Evolutionary conservation across 2,797 vertebrate genomes (phyloP), one percentile per base, ranked within the genome.

Genomic region (Malurus leucopterus): DNA sequence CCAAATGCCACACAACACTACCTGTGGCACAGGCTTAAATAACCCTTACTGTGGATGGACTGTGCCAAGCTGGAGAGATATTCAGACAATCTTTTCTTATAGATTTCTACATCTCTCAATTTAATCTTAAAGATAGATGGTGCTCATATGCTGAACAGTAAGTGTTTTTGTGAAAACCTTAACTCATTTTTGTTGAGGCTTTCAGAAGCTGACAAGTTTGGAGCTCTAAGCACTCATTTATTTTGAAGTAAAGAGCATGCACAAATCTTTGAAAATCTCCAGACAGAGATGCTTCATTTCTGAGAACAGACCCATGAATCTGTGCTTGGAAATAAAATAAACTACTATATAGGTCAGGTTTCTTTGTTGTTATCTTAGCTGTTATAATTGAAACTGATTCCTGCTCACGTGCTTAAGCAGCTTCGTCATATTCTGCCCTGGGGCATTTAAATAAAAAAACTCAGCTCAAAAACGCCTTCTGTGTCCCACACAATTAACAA

Each of bases 341-440:
- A 58, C 40, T 70, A 43, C 15, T 70, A 67, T 55, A 57, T 8
- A 89, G 70, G 59, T 21, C 73, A 88, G 22, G 63, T 70, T 69
- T 59, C 62, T 78, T 87, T 88, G 83, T 68, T 88, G 54, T 84
- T 90, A 86, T 61, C 79, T 88, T 46, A 44, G 67, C 63, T 84
- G 29, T 57, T 93, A 40, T 16, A 93, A 86, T 47, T 86, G 83
- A 81, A 94, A 89, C 63, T 7, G n/a, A 88, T 72, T 86, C 53
- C 76, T 72, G 29, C 55, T 92, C 73, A 61, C 0, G 0, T 84
- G 67, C 51, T 81, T 83, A 74, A 54, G 36, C 30, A 75, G 71
- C n/a, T 78, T 73, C 83, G n/a, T 93, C 85, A 79, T 47, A 89
- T 54, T 91, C 30, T 73, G 70, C 71, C 91, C 88, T 81, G 74